Conservation (phyloP, 2,888 invertebrate genomes). For the Melinopterus prodromus region DNA sequence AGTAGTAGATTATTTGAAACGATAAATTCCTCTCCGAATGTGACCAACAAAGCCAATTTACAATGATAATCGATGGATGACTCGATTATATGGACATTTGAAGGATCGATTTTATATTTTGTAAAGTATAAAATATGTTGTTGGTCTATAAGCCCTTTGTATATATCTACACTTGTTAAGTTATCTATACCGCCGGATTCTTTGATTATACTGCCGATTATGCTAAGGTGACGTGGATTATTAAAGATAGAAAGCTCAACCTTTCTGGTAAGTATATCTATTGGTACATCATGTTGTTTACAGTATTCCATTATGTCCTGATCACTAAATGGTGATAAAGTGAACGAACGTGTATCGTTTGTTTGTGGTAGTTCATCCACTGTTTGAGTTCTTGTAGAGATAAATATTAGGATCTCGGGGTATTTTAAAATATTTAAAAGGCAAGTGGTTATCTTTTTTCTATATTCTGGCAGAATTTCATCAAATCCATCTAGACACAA, state of each 20-base stretch:
- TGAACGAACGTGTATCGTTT: neutral
- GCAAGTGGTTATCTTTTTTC: neutral
- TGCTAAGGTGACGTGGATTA: neutral
- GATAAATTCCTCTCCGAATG: neutral
- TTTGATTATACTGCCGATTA: neutral
- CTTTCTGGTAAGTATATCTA: neutral
- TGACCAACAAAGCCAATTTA: neutral
- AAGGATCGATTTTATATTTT: neutral
- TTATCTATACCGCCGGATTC: neutral
- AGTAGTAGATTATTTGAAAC: neutral
- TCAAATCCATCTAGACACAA: neutral
- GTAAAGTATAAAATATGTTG: neutral
- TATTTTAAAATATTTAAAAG: neutral
- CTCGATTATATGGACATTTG: neutral
- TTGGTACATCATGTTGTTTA: neutral
- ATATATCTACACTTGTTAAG: neutral
- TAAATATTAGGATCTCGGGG: neutral
- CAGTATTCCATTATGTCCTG: neutral
- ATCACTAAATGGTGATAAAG: neutral
- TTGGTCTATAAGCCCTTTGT: neutral
- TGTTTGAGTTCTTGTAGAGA: neutral
- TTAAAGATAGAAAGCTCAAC: neutral
- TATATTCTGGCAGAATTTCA: neutral
- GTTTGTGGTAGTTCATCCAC: neutral
- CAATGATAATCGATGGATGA: neutral